phyloP scores from a whole-genome alignment of 92 coral and sea anemone species.

The Porites divaricata region DNA sequence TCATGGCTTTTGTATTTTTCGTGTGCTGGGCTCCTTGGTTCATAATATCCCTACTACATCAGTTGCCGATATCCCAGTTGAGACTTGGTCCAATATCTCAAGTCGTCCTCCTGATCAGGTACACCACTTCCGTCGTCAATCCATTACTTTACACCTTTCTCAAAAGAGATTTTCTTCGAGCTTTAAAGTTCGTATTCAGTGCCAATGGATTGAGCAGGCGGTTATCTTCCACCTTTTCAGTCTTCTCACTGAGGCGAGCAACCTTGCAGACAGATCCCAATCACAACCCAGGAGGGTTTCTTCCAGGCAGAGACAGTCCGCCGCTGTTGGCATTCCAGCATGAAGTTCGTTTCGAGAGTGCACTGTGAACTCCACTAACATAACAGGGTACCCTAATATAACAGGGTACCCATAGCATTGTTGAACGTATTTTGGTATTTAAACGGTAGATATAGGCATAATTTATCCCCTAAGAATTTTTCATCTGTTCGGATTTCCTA shows the following conservation, averaged over 20 bases:
- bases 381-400: no score
- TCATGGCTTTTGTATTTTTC: constrained; percentile 31
- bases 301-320: neutral
- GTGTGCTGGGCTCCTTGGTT: constrained; percentile 52
- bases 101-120: constrained; percentile 39
- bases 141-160: constrained; percentile 64
- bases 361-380: neutral
- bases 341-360: neutral
- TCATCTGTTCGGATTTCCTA: no score
- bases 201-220: neutral
- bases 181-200: constrained; percentile 4
- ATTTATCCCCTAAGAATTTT: no score
- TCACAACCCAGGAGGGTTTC: neutral
- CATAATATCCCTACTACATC: constrained; percentile 5
- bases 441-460: no score
- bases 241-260: neutral
- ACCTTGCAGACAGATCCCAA: neutral
- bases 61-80: neutral
- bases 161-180: constrained; percentile 46
- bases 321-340: neutral
- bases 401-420: no score
- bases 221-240: neutral
- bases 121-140: constrained; percentile 49
- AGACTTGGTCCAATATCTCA: neutral
- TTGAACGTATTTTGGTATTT: no score